Base-by-base conservation (phyloP, 1,140 invertebrate genomes). In the Heliconius himera region DNA sequence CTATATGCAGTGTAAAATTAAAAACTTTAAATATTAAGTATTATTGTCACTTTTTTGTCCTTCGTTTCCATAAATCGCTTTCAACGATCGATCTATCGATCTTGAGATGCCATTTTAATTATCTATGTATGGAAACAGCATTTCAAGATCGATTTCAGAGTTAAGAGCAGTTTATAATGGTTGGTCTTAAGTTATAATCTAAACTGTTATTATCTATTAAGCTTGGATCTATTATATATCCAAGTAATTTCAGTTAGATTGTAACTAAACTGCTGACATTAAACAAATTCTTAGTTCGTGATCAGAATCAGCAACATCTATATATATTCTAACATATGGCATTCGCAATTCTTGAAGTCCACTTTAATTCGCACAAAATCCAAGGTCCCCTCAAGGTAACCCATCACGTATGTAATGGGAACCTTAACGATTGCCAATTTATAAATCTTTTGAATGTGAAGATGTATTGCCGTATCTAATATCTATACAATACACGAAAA, bases 401-500 rank as follows among this genome's bases (percentile, higher is more conserved):
- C 22, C 54, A 56, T 56, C 54, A 56, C 54, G n/a, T 22, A 11
- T 56, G 54, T 56, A 56, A 56, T 56, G 8, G 54, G 56, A 13
- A 66, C 56, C 41, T 41, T 26, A 22, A 66, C 56, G 56, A 66
- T 29, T 66, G 56, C 56, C 56, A 29, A 66, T 66, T 66, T 66
- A 66, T 66, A 66, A 26, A 66, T 26, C 60, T 29, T 26, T 66
- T 66, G 60, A 66, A 16, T 26, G 60, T 29, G 9, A 66, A 66
- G 26, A 66, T 29, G 9, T n/a, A 66, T 66, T 66, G 60, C 22
- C 60, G 70, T 18, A 71, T 38, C 41, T 46, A 16, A 71, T 6
- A 18, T 18, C 16, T 51, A 51, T 51, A 20, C 1, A 71, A 38
- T 29, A 29, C 70, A 76, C 56, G 74, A 80, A 77, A 73, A 77